A percentile compares a stretch with the other conserved stretches of the same genome.
These are phyloP conservation scores for Germaria angustata DNA, from an alignment of 2,888 invertebrate genomes.

Conservation along the genomic window DNA sequence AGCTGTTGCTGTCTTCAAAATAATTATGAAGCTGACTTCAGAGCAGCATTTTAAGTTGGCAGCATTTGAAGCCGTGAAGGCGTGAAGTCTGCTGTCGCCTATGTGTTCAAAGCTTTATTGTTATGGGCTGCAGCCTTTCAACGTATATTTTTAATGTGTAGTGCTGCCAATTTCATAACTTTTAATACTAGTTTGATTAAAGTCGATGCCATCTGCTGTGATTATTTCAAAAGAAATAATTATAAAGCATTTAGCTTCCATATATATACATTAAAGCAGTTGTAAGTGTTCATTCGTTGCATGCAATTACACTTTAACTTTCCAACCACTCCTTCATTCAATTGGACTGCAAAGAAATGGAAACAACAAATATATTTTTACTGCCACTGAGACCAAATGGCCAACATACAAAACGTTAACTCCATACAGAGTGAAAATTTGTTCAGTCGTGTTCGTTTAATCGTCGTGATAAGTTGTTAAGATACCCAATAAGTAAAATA, in stretches of 20 bases:
- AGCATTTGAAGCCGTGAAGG: too few relatives aligned
- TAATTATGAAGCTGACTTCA: too few relatives aligned
- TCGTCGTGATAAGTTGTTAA: constrained; percentile 75
- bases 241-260: constrained; percentile 3
- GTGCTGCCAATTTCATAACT: background rate
- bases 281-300: constrained; percentile 15
- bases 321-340: constrained; percentile 61
- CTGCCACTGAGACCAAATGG: constrained; percentile 28
- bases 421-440: constrained; percentile 57
- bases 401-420: constrained; percentile 58
- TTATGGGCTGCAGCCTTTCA: too few relatives aligned
- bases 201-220: constrained; percentile 10
- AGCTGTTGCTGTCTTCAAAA: too few relatives aligned
- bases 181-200: too few relatives aligned
- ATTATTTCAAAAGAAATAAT: background rate
- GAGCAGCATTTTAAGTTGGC: too few relatives aligned
- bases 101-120: too few relatives aligned
- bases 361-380: constrained; percentile 21
- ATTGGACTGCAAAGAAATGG: constrained; percentile 37
- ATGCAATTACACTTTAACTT: constrained; percentile 34
- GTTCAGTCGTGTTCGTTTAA: constrained; percentile 76
- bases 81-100: too few relatives aligned
- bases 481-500: constrained; percentile 62
- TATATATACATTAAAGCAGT: background rate
- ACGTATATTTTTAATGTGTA: background rate